Evolutionary conservation across 2,113 vertebrate species (phyloP).

Genomic region (Cryptomyrus ogoouensis): DNA sequence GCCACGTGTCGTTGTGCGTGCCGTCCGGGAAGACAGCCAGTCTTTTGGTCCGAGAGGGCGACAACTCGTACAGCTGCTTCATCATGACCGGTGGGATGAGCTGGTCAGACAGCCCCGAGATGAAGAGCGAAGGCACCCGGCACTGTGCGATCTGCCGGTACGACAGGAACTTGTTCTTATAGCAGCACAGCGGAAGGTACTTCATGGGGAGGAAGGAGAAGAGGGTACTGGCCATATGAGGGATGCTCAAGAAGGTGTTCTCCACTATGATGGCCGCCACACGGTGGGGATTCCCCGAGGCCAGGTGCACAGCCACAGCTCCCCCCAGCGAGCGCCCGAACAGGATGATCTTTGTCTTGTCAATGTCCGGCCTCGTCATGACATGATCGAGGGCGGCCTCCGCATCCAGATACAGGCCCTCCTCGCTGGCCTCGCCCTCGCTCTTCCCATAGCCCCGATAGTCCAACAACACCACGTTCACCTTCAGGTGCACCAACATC

Average conservation of each 20-base stretch:
- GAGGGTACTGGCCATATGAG: constrained; percentile 94
- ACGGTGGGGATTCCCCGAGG: constrained; percentile 87
- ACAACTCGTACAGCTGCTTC: constrained; percentile 96
- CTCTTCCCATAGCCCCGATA: constrained; percentile 97
- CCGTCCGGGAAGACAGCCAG: constrained; percentile 94
- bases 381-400: constrained; percentile 92
- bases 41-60: constrained; percentile 94
- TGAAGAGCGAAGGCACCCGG: constrained; percentile 95
- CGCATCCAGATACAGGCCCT: constrained; percentile 85
- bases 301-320: constrained; percentile 88
- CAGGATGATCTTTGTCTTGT: constrained; percentile 93
- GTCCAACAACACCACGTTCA: constrained; percentile 87
- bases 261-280: constrained; percentile 92
- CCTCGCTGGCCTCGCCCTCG: constrained; percentile 89
- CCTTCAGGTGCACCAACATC: constrained; percentile 97
- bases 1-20: constrained; percentile 98
- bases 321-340: constrained; percentile 97
- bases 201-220: constrained; percentile 95
- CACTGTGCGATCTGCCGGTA: constrained; percentile 86
- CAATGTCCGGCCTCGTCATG: constrained; percentile 93
- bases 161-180: constrained; percentile 95
- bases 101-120: constrained; percentile 95
- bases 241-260: constrained; percentile 98
- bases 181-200: constrained; percentile 94
- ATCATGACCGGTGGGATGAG: constrained; percentile 98